Percentiles rank a stretch among this genome's conserved stretches.
Evolutionary conservation across 2,113 vertebrate genomes (phyloP).

Genomic region (Physeter macrocephalus): DNA sequence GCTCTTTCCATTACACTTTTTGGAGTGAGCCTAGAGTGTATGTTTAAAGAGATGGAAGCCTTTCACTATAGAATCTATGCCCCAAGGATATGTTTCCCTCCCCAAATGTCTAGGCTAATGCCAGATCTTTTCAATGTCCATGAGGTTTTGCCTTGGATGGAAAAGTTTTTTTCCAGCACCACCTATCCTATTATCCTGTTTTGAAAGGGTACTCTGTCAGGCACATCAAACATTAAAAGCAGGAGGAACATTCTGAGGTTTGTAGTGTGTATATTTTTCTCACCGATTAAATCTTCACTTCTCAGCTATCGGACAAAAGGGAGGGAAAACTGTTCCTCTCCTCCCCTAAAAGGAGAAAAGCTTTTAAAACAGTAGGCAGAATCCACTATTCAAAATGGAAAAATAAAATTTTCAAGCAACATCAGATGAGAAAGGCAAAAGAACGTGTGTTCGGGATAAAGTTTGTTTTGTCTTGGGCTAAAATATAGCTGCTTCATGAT

Average conservation of each 20-base stretch:
- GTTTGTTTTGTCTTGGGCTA: conserved; percentile 52
- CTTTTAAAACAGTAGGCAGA: conserved; percentile 60
- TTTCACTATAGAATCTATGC: conserved; percentile 25
- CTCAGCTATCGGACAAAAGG: conserved; percentile 46
- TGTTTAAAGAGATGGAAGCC: not conserved
- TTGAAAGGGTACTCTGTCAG: conserved; percentile 57
- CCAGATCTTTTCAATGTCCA: conserved; percentile 26
- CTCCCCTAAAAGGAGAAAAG: conserved; percentile 35
- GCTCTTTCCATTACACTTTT: not conserved
- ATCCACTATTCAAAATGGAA: conserved; percentile 7
- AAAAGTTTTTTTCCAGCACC: conserved; percentile 58
- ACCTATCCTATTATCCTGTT: conserved; percentile 51
- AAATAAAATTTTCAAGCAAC: conserved; percentile 55
- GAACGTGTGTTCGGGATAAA: conserved; percentile 44
- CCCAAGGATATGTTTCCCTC: not conserved
- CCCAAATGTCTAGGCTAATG: not conserved
- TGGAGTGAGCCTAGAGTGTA: not conserved
- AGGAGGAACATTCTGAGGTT: conserved; percentile 58
- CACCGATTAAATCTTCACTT: conserved; percentile 61
- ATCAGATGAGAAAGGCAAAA: conserved; percentile 39
- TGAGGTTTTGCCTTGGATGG: conserved; percentile 57
- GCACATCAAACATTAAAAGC: conserved; percentile 57
- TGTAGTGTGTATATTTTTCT: conserved; percentile 48
- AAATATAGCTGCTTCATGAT: conserved; percentile 51
- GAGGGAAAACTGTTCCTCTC: not conserved